phyloP scores from a whole-genome alignment of 2,797 vertebrate species.

The Urocyon cinereoargenteus region DNA sequence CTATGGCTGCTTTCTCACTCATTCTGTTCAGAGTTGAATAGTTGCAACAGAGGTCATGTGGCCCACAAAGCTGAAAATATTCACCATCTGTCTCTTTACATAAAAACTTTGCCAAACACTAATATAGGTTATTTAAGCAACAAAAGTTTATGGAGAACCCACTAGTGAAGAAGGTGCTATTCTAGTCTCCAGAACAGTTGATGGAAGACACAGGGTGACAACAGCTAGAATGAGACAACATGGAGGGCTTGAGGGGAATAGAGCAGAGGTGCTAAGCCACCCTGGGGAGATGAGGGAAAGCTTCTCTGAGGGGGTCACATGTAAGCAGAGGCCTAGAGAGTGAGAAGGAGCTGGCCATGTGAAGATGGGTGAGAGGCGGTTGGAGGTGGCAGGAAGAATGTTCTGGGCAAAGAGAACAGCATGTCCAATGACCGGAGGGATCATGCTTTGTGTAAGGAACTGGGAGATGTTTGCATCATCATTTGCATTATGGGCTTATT shows the following conservation, averaged over 20 bases:
- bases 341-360: background rate
- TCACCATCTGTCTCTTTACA: background rate
- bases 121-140: background rate
- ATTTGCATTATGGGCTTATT: background rate
- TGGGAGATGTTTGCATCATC: background rate
- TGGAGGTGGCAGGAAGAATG: background rate
- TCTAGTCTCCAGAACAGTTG: background rate
- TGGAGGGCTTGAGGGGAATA: background rate
- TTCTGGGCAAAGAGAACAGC: background rate
- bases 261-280: background rate
- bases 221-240: no score
- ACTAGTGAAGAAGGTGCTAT: background rate
- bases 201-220: background rate
- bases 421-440: background rate
- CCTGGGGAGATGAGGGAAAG: background rate
- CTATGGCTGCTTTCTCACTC: background rate
- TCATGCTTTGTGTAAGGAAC: background rate
- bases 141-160: background rate
- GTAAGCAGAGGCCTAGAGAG: background rate
- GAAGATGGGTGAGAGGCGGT: background rate
- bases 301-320: rapidly evolving
- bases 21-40: background rate
- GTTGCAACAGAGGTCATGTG: background rate
- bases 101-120: background rate
- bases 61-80: background rate